phyloP scores from a whole-genome alignment of 2,797 vertebrate genomes.

The Etheostoma nigrum region DNA sequence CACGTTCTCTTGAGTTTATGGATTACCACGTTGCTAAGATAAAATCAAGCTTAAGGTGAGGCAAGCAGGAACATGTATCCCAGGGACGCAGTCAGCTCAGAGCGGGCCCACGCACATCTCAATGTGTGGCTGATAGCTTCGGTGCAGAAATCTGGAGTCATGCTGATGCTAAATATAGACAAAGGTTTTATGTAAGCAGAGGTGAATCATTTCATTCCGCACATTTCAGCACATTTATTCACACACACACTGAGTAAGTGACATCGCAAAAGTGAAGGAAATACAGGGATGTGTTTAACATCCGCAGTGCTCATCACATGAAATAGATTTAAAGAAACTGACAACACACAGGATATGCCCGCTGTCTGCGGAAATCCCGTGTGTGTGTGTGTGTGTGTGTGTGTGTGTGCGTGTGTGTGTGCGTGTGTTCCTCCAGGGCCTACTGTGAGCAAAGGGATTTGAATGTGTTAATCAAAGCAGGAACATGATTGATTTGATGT shows the following conservation, averaged over 20 bases:
- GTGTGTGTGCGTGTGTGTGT: neutral
- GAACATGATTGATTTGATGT: slow-evolving; percentile 47
- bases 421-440: slow-evolving; percentile 33
- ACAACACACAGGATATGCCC: slow-evolving; percentile 26
- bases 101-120: slow-evolving; percentile 83
- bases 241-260: slow-evolving; percentile 53
- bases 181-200: slow-evolving; percentile 86
- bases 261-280: slow-evolving; percentile 63
- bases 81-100: slow-evolving; percentile 72
- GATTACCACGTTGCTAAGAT: slow-evolving; percentile 31
- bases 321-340: slow-evolving; percentile 24
- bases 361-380: slow-evolving; percentile 27
- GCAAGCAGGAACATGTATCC: slow-evolving; percentile 63
- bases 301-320: slow-evolving; percentile 13
- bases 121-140: slow-evolving; percentile 84
- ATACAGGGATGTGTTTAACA: slow-evolving; percentile 42
- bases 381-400: neutral
- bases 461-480: slow-evolving; percentile 52
- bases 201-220: slow-evolving; percentile 86
- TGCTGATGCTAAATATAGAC: slow-evolving; percentile 87
- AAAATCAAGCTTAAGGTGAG: slow-evolving; percentile 44
- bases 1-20: slow-evolving; percentile 32
- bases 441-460: slow-evolving; percentile 45
- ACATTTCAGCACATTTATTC: slow-evolving; percentile 75
- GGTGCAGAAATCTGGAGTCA: slow-evolving; percentile 86